These are phyloP conservation scores for Arctia plantaginis DNA, from an alignment of 2,888 invertebrate genomes.

Conservation along the genomic window DNA sequence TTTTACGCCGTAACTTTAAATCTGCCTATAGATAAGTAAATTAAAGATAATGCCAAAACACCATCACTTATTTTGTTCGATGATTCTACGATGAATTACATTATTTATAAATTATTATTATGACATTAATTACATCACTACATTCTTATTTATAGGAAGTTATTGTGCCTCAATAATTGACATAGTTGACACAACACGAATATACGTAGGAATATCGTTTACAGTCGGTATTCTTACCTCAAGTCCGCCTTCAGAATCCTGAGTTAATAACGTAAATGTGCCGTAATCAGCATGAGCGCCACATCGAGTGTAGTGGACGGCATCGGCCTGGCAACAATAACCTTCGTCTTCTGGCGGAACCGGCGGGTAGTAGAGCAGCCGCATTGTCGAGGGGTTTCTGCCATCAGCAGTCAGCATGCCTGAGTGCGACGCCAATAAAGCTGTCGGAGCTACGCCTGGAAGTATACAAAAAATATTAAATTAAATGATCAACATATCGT, in stretches of 20 bases:
- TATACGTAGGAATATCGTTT: too few species aligned
- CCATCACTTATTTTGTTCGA: too few species aligned
- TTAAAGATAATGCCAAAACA: not conserved
- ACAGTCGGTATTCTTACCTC: conserved; percentile 78
- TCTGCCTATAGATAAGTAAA: too few species aligned
- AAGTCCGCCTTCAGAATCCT: conserved; percentile 92
- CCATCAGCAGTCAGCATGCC: conserved; percentile 88
- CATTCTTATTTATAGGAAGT: not conserved
- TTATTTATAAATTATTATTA: too few species aligned
- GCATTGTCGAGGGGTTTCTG: conserved; percentile 89
- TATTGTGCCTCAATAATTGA: not conserved
- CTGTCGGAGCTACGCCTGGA: conserved; percentile 87
- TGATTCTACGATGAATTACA: too few species aligned
- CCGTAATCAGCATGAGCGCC: conserved; percentile 92
- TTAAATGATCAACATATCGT: not conserved
- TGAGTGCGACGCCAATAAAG: conserved; percentile 88
- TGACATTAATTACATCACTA: too few species aligned
- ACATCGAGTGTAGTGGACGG: conserved; percentile 86
- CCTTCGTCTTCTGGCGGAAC: conserved; percentile 87
- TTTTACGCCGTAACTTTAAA: not conserved
- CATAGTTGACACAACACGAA: not conserved
- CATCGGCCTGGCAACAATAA: conserved; percentile 72
- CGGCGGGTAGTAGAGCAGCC: conserved; percentile 91
- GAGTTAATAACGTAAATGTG: conserved; percentile 90
- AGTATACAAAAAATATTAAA: conserved; percentile 3